Conservation (phyloP, 2,797 vertebrate species). For the Gymnoscopelus microlampas region DNA sequence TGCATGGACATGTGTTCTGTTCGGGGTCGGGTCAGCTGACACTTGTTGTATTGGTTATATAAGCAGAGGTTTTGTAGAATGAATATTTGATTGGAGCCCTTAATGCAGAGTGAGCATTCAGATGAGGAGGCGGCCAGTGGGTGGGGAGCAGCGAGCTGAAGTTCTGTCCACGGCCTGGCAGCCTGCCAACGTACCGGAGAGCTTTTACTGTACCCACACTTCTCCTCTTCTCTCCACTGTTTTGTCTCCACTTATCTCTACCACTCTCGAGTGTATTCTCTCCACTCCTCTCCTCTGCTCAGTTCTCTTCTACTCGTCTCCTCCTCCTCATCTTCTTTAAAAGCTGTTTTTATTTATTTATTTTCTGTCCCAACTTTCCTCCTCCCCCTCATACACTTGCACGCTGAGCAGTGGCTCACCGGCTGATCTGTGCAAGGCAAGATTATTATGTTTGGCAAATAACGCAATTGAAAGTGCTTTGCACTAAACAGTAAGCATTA, state of each 20-base stretch:
- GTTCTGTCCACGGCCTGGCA: conserved; percentile 73
- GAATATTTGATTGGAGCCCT: conserved; percentile 83
- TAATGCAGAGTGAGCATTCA: conserved; percentile 79
- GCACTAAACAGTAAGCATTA: too few relatives aligned
- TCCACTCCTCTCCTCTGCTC: background rate
- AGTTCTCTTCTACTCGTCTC: conserved; percentile 38
- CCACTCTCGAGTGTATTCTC: background rate
- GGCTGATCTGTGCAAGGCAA: too few relatives aligned
- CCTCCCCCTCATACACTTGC: too few relatives aligned
- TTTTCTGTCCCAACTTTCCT: too few relatives aligned
- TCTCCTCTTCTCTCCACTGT: conserved; percentile 14
- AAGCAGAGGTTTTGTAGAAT: conserved; percentile 80
- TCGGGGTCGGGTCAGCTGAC: conserved; percentile 56
- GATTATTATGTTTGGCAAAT: too few relatives aligned
- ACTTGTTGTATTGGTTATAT: conserved; percentile 75
- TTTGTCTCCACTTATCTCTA: conserved; percentile 36
- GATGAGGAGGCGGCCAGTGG: conserved; percentile 81
- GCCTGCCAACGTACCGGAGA: conserved; percentile 63
- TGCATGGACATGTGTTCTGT: conserved; percentile 55
- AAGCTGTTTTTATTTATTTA: too few relatives aligned
- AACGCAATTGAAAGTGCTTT: too few relatives aligned
- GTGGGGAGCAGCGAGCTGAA: conserved; percentile 73
- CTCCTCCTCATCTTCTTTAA: conserved; percentile 14
- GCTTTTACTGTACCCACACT: conserved; percentile 76
- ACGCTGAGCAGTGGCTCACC: too few relatives aligned